Percentiles rank a stretch among this genome's conserved stretches.
Conservation (phyloP, 2,888 invertebrate species). For the Rhyacophila evoluta region DNA sequence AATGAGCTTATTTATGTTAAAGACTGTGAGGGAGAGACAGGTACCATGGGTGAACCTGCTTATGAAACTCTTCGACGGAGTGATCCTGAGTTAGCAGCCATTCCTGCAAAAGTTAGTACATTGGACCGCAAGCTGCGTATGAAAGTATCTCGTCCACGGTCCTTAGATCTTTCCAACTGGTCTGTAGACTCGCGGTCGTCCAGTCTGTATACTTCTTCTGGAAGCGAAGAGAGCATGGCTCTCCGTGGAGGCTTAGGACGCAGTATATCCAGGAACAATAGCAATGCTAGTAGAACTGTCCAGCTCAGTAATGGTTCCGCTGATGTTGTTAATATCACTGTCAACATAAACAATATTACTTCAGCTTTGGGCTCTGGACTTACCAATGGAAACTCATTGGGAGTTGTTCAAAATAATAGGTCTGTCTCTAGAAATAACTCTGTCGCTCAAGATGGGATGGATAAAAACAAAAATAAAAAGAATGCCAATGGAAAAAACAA, state of each 20-base stretch:
- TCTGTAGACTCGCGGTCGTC: constrained; percentile 88
- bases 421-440: constrained; percentile 63
- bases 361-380: constrained; percentile 66
- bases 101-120: constrained; percentile 85
- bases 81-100: constrained; percentile 86
- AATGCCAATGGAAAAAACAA: constrained; percentile 56
- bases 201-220: constrained; percentile 84
- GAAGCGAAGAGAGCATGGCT: constrained; percentile 88
- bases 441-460: constrained; percentile 56
- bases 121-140: constrained; percentile 83
- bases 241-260: constrained; percentile 68
- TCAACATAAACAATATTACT: constrained; percentile 63
- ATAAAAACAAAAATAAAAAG: constrained; percentile 56
- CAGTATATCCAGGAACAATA: constrained; percentile 80
- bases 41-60: constrained; percentile 77
- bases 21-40: constrained; percentile 85
- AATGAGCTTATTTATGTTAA: constrained; percentile 91
- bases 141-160: constrained; percentile 85
- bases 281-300: constrained; percentile 77
- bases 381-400: constrained; percentile 64
- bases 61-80: constrained; percentile 83
- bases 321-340: constrained; percentile 68
- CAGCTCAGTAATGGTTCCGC: constrained; percentile 63
- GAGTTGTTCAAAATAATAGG: constrained; percentile 57
- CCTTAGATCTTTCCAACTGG: constrained; percentile 88